Percentiles rank a stretch among this genome's conserved stretches.
phyloP scores from a whole-genome alignment of 2,888 invertebrate species.

The Rhorus exstirpatorius region DNA sequence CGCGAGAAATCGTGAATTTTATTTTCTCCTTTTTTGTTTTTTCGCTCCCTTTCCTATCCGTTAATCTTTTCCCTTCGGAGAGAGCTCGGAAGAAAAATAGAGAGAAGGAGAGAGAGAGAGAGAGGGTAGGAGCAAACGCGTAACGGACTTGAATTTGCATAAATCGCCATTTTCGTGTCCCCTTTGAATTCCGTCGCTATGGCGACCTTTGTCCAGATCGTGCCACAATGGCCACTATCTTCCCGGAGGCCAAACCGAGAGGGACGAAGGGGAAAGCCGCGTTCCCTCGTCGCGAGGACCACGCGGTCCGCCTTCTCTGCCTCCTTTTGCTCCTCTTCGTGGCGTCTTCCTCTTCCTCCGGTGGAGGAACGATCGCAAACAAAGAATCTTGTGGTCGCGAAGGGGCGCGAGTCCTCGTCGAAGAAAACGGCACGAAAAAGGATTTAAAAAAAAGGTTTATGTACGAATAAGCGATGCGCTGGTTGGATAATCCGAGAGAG shows the following conservation, averaged over 20 bases:
- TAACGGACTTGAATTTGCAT: slow-evolving; percentile 81
- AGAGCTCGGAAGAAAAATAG: slow-evolving; percentile 21
- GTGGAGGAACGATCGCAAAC: slow-evolving; percentile 85
- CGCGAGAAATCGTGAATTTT: slow-evolving; percentile 63
- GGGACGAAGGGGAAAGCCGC: slow-evolving; percentile 46
- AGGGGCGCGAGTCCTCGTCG: slow-evolving; percentile 72
- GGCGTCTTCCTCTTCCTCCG: slow-evolving; percentile 64
- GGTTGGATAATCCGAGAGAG: slow-evolving; percentile 85
- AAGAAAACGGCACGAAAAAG: slow-evolving; percentile 82
- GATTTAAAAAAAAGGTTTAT: slow-evolving; percentile 81
- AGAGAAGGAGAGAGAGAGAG: slow-evolving; percentile 33
- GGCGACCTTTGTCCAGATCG: slow-evolving; percentile 85
- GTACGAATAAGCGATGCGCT: slow-evolving; percentile 86
- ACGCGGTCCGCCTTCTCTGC: slow-evolving; percentile 66
- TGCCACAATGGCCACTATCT: slow-evolving; percentile 84
- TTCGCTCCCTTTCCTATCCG: slow-evolving; percentile 59
- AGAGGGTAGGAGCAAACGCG: slow-evolving; percentile 55
- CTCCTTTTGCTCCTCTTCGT: slow-evolving; percentile 67
- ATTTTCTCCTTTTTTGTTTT: slow-evolving; percentile 28
- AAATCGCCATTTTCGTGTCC: slow-evolving; percentile 83
- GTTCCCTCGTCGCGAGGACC: slow-evolving; percentile 65
- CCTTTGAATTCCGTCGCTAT: slow-evolving; percentile 84
- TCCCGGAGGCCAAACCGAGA: slow-evolving; percentile 62
- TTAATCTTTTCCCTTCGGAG: slow-evolving; percentile 63
- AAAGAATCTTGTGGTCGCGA: slow-evolving; percentile 83